Base-by-base conservation (phyloP, 2,113 vertebrate genomes). In the Lampris incognitus region DNA sequence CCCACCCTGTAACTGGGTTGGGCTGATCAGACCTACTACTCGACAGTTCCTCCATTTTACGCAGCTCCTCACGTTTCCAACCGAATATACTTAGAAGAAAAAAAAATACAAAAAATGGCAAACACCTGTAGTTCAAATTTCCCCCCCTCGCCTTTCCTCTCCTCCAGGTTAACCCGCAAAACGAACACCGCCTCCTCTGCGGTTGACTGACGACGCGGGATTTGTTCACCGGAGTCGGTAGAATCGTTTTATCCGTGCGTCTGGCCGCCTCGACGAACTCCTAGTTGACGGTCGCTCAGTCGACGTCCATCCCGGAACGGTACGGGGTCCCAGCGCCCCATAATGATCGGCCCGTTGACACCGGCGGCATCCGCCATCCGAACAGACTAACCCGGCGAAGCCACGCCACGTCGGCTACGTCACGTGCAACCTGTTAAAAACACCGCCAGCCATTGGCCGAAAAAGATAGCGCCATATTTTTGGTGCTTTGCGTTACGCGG, bases 381-480 rank as follows among this genome's bases (percentile, higher is more conserved):
- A 89, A 87, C 79, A 76, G 82, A 82, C 71, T 64, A 73, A 24
- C 62, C 70, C 62, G 59, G 68, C 66, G 10, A 74, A 79, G 91
- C 89, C 55, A 85, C 89, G 82, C 66, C 89, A 77, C 78, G 64
- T 55, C 5, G 44, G 78, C 93, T 91, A 95, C 93, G 93, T 84
- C 84, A 68, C 74, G 56, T 57, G 78, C 84, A 80, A 91, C 84
- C 86, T 81, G 87, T 82, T 82, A 84, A 72, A 79, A 80, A 56
- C 62, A 7, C 4, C 46, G 24, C 38, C 60, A 24, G 24, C 57
- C 65, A 95, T 95, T 95, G 94, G 94, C 76, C 88, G 74, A 60
- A 54, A 81, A 60, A 11, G 87, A 92, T 95, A 93, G 89, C 91
- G 93, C 93, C 94, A 95, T 92, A 90, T 93, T 91, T 24, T 90